phyloP scores from a whole-genome alignment of 2,888 invertebrate genomes.

The Drosophila basisetae region DNA sequence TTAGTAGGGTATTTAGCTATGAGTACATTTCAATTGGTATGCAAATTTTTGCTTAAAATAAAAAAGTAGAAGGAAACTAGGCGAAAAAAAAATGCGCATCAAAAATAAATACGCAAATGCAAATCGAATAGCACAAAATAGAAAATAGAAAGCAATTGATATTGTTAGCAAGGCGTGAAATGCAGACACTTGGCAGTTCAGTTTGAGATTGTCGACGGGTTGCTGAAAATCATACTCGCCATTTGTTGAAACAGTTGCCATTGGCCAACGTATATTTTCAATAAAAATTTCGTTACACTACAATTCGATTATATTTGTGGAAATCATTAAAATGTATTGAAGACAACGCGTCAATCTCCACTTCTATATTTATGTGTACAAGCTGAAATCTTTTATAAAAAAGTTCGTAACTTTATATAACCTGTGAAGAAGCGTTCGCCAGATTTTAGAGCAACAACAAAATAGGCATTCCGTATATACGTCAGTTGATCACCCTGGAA shows the following conservation, averaged over 20 bases:
- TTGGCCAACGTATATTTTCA: slow-evolving; percentile 9
- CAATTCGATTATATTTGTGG: neutral
- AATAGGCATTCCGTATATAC: slow-evolving; percentile 88
- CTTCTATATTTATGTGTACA: neutral
- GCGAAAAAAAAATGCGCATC: slow-evolving; percentile 53
- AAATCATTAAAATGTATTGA: slow-evolving; percentile 23
- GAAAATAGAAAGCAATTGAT: slow-evolving; percentile 79
- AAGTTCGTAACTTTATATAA: slow-evolving; percentile 49
- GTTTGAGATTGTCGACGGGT: slow-evolving; percentile 71
- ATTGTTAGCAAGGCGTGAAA: slow-evolving; percentile 65
- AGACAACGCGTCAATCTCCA: neutral
- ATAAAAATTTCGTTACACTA: neutral
- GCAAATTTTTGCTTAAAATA: slow-evolving; percentile 45
- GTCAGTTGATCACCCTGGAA: slow-evolving; percentile 91
- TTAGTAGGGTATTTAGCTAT: slow-evolving; percentile 30
- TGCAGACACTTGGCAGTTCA: slow-evolving; percentile 69
- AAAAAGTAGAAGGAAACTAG: slow-evolving; percentile 45
- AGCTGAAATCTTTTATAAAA: neutral
- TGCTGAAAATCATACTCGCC: slow-evolving; percentile 66
- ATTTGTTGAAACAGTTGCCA: slow-evolving; percentile 15
- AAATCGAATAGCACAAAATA: slow-evolving; percentile 78
- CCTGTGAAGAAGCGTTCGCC: slow-evolving; percentile 7
- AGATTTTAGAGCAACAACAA: neutral
- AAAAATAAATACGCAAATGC: slow-evolving; percentile 72
- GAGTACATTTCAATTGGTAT: neutral